phyloP scores from a whole-genome alignment of 1,140 invertebrate species.

The Oryctes rhinoceros region DNA sequence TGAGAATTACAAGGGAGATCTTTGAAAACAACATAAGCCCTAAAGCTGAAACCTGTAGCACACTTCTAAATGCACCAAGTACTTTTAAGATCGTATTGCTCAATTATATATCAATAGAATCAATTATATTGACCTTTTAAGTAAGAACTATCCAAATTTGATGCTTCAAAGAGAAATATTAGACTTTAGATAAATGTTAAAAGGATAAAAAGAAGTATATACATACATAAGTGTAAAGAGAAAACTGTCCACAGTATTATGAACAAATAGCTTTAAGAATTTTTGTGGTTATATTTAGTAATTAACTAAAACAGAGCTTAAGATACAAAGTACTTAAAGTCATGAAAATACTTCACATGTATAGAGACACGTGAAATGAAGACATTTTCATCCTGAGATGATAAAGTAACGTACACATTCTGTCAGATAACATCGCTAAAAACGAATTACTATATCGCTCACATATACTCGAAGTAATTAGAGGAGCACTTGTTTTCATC shows the following conservation, averaged over 20 bases:
- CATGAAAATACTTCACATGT: slow-evolving; percentile 8
- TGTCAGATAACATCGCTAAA: no score
- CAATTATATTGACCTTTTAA: neutral
- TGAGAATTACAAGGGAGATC: neutral
- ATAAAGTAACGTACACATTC: no score
- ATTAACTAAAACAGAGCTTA: slow-evolving; percentile 29
- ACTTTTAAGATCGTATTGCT: slow-evolving; percentile 31
- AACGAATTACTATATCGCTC: no score
- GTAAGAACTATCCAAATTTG: neutral
- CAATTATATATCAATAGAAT: slow-evolving; percentile 33
- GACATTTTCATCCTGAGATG: neutral
- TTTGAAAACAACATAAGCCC: neutral
- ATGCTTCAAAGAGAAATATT: neutral
- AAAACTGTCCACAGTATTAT: slow-evolving; percentile 30
- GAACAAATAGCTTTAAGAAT: slow-evolving; percentile 11
- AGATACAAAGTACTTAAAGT: slow-evolving; percentile 6
- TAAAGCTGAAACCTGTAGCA: slow-evolving; percentile 1
- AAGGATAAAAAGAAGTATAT: neutral
- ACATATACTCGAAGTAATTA: no score
- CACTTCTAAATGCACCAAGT: slow-evolving; percentile 31
- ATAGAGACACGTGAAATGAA: slow-evolving; percentile 10
- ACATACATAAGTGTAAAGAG: neutral
- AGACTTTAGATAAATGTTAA: neutral
- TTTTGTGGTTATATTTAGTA: slow-evolving; percentile 22
- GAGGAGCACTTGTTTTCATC: no score